Evolutionary conservation across 2,797 vertebrate species (phyloP).

Genomic region (Semotilus atromaculatus): DNA sequence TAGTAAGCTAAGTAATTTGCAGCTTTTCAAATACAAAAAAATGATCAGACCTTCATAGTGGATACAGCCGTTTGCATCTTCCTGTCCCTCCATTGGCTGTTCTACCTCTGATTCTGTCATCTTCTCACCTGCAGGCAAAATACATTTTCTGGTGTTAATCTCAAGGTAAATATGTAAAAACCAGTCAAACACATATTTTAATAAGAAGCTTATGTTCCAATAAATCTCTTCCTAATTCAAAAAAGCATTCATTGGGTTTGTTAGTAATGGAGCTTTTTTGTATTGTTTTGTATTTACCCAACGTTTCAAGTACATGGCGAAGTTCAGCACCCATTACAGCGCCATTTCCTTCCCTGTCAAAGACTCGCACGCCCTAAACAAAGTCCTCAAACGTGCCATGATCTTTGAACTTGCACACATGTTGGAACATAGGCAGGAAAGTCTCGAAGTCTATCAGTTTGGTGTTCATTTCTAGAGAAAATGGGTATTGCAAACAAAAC

Average conservation of each 20-base stretch:
- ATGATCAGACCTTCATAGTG: constrained; percentile 81
- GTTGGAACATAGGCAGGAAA: constrained; percentile 86
- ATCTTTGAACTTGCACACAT: constrained; percentile 83
- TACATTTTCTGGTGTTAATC: neutral
- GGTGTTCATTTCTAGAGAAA: constrained; percentile 77
- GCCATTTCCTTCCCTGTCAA: constrained; percentile 86
- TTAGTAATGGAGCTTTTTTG: neutral
- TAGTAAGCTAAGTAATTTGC: neutral
- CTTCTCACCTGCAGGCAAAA: constrained; percentile 79
- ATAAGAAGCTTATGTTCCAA: neutral
- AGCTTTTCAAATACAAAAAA: neutral
- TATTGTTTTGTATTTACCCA: constrained; percentile 70
- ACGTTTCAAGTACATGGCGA: constrained; percentile 81
- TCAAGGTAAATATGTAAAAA: constrained; percentile 7
- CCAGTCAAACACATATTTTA: neutral
- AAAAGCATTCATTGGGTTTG: neutral
- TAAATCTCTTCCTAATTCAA: neutral
- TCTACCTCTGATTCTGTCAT: constrained; percentile 84
- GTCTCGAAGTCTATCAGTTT: constrained; percentile 85
- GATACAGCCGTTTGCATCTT: constrained; percentile 84
- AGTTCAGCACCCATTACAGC: constrained; percentile 87
- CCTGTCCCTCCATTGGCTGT: constrained; percentile 83
- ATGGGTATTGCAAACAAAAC: neutral
- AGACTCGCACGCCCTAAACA: constrained; percentile 85
- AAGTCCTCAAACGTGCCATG: constrained; percentile 85